Base-by-base conservation (phyloP, 2,113 vertebrate species). In the Megaptera novaeangliae region DNA sequence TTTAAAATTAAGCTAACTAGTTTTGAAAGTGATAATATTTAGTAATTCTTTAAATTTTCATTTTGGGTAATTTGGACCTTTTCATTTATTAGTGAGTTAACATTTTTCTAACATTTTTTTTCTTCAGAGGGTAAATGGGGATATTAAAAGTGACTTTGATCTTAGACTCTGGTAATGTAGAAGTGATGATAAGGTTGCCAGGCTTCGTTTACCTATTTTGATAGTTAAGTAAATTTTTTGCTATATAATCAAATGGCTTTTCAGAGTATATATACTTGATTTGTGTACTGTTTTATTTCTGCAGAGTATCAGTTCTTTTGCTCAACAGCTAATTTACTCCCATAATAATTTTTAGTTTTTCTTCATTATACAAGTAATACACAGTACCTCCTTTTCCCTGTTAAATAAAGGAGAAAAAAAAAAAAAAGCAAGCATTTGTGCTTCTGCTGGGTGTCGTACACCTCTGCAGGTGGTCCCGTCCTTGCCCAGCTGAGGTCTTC, bases 181-280 rank as follows among this genome's bases (percentile, higher is more conserved):
- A 91, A 52, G 41, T 97, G 86, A 74, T 64, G 71, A 77, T 68
- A 52, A 69, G 63, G 64, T 88, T 96, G 57, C 39, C 31, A 74
- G 78, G 39, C 84, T 88, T 94, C 36, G 84, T 83, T 8, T 92
- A 18, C 29, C 77, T 78, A 36, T 96, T 88, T 87, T 91, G 88
- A 84, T 29, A 89, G 21, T 85, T 63, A 77, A 88, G 49, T 94
- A 71, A 20, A 34, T 80, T 82, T 90, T 96, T 78, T 78, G 14
- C 66, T 89, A 15, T 57, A 49, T 61, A 85, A 57, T 72, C 21
- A 36, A 41, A 39, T 85, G 71, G 61, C 34, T 93, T 95, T 80
- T 80, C 20, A 72, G 11, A 59, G 25, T 27, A 63, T 84, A 61
- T 68, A 57, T 69, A 75, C 81, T 81, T 93, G 66, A 61, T 92